phyloP scores from a whole-genome alignment of 2,113 vertebrate genomes.

The Andinoacara biseriatus region DNA sequence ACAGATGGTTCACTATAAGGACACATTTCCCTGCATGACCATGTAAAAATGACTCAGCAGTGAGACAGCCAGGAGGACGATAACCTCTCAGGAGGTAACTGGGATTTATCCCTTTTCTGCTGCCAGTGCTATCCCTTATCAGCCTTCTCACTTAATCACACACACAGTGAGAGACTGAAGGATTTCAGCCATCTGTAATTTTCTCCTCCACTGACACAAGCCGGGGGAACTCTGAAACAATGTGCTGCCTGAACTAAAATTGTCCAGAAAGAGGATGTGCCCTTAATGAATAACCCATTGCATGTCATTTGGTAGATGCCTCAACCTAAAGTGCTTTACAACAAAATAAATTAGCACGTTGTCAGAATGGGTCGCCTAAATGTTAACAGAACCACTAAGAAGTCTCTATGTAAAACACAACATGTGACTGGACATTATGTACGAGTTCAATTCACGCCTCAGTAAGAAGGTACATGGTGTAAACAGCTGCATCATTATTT shows the following conservation, averaged over 20 bases:
- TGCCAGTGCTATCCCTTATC: conserved; percentile 21
- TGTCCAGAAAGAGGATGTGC: not conserved
- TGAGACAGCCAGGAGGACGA: not conserved
- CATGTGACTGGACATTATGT: accelerated
- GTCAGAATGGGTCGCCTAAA: not conserved
- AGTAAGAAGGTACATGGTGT: not conserved
- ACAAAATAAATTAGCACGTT: not conserved
- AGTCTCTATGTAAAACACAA: not conserved
- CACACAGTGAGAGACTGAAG: not conserved
- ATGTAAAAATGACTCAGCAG: not conserved
- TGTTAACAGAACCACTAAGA: not conserved
- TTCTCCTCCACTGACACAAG: conserved; percentile 25
- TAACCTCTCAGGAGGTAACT: not conserved
- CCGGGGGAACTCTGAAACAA: not conserved
- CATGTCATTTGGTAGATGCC: not conserved
- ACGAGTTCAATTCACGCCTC: not conserved
- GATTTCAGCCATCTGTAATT: conserved; percentile 13
- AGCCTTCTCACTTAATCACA: not conserved
- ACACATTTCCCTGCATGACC: conserved; percentile 5
- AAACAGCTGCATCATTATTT: not conserved
- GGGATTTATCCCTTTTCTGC: not conserved
- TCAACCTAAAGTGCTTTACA: not conserved
- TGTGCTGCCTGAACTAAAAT: not conserved
- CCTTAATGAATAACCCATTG: not conserved
- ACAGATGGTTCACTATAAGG: not conserved